Percentiles rank a stretch among this genome's conserved stretches.
These are phyloP conservation scores for Magallana ariakensis DNA, from an alignment of 1,140 invertebrate genomes.

Conservation along the genomic window DNA sequence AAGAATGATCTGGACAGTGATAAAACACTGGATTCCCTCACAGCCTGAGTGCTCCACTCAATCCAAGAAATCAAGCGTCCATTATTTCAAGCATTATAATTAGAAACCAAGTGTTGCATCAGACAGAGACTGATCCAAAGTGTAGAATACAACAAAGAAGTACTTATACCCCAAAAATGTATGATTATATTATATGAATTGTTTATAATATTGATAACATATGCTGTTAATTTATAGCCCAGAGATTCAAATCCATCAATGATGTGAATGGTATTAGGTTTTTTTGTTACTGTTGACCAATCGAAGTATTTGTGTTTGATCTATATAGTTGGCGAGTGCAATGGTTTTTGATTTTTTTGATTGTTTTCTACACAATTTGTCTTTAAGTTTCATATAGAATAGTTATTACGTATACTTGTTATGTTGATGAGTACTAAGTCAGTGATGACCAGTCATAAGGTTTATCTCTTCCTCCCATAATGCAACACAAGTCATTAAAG, in stretches of 20 bases:
- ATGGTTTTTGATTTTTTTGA: background rate
- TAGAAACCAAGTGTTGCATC: too few species aligned
- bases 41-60: slow-evolving; percentile 22
- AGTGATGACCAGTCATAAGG: background rate
- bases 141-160: too few species aligned
- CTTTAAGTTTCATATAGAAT: background rate
- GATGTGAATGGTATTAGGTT: background rate
- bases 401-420: background rate
- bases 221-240: too few species aligned
- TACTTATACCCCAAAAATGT: too few species aligned
- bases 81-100: too few species aligned
- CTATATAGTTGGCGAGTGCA: background rate
- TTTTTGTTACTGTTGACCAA: background rate
- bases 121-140: too few species aligned
- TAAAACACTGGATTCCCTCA: slow-evolving; percentile 90
- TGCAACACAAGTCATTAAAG: background rate
- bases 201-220: too few species aligned
- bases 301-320: background rate
- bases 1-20: slow-evolving; percentile 90
- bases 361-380: background rate
- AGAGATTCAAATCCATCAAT: too few species aligned
- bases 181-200: too few species aligned
- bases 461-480: background rate
- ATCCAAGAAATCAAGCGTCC: too few species aligned
- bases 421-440: background rate